phyloP scores from a whole-genome alignment of 2,113 vertebrate species.

The Strix uralensis region DNA sequence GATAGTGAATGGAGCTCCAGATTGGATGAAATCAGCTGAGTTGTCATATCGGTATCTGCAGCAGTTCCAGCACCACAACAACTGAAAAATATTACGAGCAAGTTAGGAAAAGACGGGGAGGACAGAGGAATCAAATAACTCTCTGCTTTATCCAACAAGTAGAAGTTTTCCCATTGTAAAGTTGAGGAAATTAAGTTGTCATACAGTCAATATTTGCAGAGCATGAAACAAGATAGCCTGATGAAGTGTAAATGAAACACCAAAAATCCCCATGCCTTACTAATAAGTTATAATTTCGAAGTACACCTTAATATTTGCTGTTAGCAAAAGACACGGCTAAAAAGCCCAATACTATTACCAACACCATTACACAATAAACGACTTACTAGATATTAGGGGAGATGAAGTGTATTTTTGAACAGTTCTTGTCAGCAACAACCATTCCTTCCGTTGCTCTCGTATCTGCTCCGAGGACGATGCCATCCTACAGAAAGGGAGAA shows the following conservation, averaged over 20 bases:
- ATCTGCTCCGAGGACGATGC: conserved; percentile 91
- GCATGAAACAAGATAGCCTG: not conserved
- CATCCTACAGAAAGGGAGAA: conserved; percentile 74
- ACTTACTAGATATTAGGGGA: conserved; percentile 97
- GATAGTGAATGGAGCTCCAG: conserved; percentile 94
- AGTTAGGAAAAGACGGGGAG: not conserved
- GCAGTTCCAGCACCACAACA: conserved; percentile 97
- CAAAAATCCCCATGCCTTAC: not conserved
- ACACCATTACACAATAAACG: fast-evolving
- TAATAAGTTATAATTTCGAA: not conserved
- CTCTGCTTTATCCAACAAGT: fast-evolving
- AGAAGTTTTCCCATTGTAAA: no score
- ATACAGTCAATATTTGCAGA: not conserved
- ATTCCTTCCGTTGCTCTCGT: conserved; percentile 95
- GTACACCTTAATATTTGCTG: fast-evolving
- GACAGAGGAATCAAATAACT: not conserved
- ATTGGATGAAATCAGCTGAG: conserved; percentile 97
- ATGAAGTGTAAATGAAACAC: not conserved
- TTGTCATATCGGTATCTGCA: conserved; percentile 98
- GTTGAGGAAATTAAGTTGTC: fast-evolving
- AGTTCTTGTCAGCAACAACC: conserved; percentile 98
- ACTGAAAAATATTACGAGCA: conserved; percentile 51
- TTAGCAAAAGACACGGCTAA: fast-evolving
- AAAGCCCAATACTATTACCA: not conserved
- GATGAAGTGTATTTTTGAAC: conserved; percentile 98